These are phyloP conservation scores for Danaus chrysippus DNA, from an alignment of 2,888 invertebrate genomes.

Conservation along the genomic window DNA sequence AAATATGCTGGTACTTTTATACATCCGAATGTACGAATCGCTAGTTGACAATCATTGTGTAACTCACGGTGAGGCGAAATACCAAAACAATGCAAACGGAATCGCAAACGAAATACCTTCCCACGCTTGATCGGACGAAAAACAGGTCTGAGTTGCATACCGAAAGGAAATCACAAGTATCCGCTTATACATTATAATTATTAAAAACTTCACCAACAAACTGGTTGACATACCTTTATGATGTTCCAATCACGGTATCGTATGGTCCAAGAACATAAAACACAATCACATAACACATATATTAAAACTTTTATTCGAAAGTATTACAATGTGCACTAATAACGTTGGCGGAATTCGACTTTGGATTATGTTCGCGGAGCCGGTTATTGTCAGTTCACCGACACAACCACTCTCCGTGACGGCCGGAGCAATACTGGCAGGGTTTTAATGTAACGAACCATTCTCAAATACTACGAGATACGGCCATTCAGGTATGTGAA, in stretches of 20 bases:
- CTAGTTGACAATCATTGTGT: neutral
- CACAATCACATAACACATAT: slow-evolving; percentile 52
- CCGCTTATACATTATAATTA: slow-evolving; percentile 52
- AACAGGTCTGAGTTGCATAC: slow-evolving; percentile 68
- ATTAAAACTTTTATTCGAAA: slow-evolving; percentile 61
- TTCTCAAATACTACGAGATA: slow-evolving; percentile 71
- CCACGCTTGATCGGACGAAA: slow-evolving; percentile 70
- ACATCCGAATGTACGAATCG: neutral
- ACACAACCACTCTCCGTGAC: slow-evolving; percentile 35
- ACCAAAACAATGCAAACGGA: slow-evolving; percentile 32
- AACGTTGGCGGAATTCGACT: slow-evolving; percentile 29
- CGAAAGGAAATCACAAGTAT: slow-evolving; percentile 65
- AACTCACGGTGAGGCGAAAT: slow-evolving; percentile 11
- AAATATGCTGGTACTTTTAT: neutral
- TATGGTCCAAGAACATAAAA: slow-evolving; percentile 31
- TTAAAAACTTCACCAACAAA: slow-evolving; percentile 47
- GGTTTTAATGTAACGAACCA: slow-evolving; percentile 60
- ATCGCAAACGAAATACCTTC: slow-evolving; percentile 63
- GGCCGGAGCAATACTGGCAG: slow-evolving; percentile 53
- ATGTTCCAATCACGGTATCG: slow-evolving; percentile 29
- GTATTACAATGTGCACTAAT: slow-evolving; percentile 51
- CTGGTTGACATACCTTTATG: slow-evolving; percentile 54
- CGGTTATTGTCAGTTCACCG: slow-evolving; percentile 37
- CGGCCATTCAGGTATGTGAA: slow-evolving; percentile 75
- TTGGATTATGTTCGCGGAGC: slow-evolving; percentile 51